These are phyloP conservation scores for Eucriotettix oculatus DNA, from an alignment of 2,888 invertebrate species.

Conservation along the genomic window DNA sequence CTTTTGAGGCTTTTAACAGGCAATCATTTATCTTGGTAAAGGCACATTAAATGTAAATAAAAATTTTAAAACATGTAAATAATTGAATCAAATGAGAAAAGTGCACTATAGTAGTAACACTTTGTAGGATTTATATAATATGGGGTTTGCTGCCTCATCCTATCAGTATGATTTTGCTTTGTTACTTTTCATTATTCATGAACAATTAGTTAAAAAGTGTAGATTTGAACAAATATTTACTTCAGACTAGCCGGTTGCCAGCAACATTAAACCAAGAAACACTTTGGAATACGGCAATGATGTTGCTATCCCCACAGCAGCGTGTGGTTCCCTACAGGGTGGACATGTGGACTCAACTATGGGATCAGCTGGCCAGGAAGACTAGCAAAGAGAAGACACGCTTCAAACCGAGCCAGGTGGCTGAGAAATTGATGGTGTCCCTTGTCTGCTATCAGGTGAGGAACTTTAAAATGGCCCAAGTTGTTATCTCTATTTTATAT, in stretches of 20 bases:
- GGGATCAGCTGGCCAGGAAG: constrained; percentile 49
- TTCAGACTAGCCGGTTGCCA: constrained; percentile 30
- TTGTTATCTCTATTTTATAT: no score
- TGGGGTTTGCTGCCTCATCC: no score
- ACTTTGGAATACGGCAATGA: constrained; percentile 66
- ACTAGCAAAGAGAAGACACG: constrained; percentile 38
- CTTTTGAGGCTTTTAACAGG: no score
- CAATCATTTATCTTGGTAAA: no score
- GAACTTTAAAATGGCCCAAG: background rate
- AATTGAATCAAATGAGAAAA: no score
- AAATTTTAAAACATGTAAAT: no score
- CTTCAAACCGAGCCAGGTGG: constrained; percentile 51
- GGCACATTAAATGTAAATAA: no score
- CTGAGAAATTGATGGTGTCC: constrained; percentile 62
- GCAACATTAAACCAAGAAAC: constrained; percentile 54
- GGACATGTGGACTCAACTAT: constrained; percentile 69
- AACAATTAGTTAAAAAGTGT: no score
- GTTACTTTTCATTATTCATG: no score
- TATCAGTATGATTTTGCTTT: no score
- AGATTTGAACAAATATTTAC: background rate
- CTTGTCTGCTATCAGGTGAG: constrained; percentile 63
- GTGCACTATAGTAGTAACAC: no score
- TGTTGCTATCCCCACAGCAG: constrained; percentile 69
- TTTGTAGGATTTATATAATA: no score
- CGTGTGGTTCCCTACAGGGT: constrained; percentile 64